phyloP scores from a whole-genome alignment of 2,797 vertebrate species.

The Leucoraja ocellata region DNA sequence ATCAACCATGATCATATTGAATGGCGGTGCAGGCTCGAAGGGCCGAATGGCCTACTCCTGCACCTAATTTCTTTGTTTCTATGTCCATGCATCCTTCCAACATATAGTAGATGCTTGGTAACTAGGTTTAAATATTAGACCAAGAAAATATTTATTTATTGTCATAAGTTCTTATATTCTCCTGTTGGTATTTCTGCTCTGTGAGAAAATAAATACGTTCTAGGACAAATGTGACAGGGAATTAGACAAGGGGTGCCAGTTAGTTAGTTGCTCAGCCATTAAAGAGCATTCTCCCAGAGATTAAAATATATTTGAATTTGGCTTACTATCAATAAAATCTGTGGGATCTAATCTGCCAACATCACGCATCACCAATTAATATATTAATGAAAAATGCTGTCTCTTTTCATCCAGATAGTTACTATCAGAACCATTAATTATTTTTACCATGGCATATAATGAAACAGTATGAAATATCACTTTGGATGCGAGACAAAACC shows the following conservation, averaged over 20 bases:
- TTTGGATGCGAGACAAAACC: background rate
- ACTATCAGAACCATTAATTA: background rate
- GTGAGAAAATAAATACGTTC: background rate
- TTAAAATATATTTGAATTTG: conserved; percentile 32
- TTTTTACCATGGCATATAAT: background rate
- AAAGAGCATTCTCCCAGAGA: background rate
- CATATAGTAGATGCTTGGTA: background rate
- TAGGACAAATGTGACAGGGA: background rate
- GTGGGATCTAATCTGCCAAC: conserved; percentile 1
- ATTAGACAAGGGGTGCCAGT: background rate
- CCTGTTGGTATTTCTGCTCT: background rate
- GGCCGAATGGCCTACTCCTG: too few relatives aligned
- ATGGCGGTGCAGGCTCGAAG: too few relatives aligned
- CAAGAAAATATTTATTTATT: background rate
- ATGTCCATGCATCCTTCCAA: background rate
- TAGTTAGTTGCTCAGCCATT: background rate
- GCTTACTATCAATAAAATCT: background rate
- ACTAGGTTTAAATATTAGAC: background rate
- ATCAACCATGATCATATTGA: too few relatives aligned
- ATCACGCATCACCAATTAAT: background rate
- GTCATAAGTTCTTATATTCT: background rate
- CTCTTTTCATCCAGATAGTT: background rate
- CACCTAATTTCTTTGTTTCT: too few relatives aligned
- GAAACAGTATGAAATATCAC: background rate
- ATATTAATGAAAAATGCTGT: background rate